These are phyloP conservation scores for Drosophila percnosoma DNA, from an alignment of 2,888 invertebrate species.

Conservation along the genomic window DNA sequence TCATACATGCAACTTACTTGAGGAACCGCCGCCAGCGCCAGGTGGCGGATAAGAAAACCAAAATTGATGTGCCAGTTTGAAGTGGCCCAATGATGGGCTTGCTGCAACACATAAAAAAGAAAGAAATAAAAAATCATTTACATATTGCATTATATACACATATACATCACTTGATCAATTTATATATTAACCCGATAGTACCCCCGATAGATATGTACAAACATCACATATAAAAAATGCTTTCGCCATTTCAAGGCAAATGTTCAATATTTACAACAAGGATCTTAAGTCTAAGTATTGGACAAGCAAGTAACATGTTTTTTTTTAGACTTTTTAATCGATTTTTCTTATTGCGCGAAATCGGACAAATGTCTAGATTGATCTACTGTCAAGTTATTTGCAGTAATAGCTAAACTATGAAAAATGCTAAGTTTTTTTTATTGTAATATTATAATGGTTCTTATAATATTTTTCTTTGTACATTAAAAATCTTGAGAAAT, in stretches of 20 bases:
- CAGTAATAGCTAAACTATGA: neutral
- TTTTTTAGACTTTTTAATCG: neutral
- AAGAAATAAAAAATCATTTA: neutral
- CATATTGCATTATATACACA: neutral
- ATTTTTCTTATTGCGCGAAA: neutral
- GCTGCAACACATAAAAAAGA: slow-evolving; percentile 64
- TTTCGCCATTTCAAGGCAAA: neutral
- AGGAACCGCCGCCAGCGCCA: slow-evolving; percentile 89
- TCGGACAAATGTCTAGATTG: neutral
- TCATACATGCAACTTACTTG: slow-evolving; percentile 85
- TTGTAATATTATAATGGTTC: neutral
- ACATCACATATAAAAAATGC: neutral
- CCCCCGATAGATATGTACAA: neutral
- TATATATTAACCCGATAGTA: neutral
- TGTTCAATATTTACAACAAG: neutral
- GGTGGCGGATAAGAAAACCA: slow-evolving; percentile 94
- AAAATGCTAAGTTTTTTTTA: accelerated
- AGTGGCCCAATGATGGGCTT: slow-evolving; percentile 83
- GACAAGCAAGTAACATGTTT: neutral
- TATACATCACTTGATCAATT: neutral
- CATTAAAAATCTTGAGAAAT: neutral
- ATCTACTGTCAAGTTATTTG: neutral
- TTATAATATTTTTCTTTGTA: neutral
- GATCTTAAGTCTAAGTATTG: neutral
- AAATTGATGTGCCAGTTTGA: slow-evolving; percentile 94